Base-by-base conservation (phyloP, 92 coral and sea anemone genomes). In the Epizoanthus stellaris region DNA sequence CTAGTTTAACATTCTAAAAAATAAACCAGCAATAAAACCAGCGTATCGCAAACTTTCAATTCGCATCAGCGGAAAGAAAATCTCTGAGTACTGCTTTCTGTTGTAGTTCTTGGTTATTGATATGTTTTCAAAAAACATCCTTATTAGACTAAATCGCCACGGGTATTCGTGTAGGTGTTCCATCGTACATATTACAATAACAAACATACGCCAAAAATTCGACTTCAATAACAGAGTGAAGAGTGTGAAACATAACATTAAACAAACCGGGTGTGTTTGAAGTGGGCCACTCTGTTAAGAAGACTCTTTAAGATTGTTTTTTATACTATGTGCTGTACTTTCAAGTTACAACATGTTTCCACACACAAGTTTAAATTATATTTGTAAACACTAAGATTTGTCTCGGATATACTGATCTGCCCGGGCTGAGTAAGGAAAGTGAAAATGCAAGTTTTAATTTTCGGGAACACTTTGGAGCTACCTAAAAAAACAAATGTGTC, bases 261-360 rank as follows among this genome's bases (percentile, higher is more conserved):
- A 79, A 79, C 83, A 79, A 21, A 49, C 61, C 72, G 59, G 83
- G 72, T 30, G 45, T 47, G 83, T 79, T 79, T 79, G 83, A 79
- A 79, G 83, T 79, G 47, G 71, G 40, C 19, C 71, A 77, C 82
- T 77, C 58, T 77, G 70, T 38, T 77, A 77, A 43, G 72, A 79
- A 47, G 72, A 19, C 83, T 79, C 70, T 79, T 79, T 63, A 63
- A 64, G 83, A 21, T 45, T 79, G 83, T 79, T 79, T 72, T 63
- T 16, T 71, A 63, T 79, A 14, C 56, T 79, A 63, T 59, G 61
- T 23, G 19, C 34, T 79, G 17, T 42, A 39, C 83, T 79, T 79
- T 79, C 72, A 67, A 53, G 83, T 79, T 21, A 39, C 15, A 63
- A 45, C 83, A n/a, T 42, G 83, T 63, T 23, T 79, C 58, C 62